Evolutionary conservation across 2,113 vertebrate genomes (phyloP).

Genomic region (Takifugu bimaculatus): DNA sequence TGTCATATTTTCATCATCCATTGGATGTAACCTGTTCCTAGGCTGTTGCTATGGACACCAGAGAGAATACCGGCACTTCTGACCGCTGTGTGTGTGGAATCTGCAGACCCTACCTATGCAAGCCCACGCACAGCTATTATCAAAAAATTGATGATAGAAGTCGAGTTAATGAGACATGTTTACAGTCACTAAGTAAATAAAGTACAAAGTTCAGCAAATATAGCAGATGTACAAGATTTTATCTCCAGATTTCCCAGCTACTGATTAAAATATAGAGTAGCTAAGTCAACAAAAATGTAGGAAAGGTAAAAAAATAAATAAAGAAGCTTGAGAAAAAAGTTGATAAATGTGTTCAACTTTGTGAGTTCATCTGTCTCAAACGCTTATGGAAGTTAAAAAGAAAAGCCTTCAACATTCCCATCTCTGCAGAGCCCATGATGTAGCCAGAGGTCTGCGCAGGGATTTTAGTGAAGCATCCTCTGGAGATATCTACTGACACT

Average conservation of each 20-base stretch:
- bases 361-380: conserved; percentile 3
- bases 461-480: conserved; percentile 24
- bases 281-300: not conserved
- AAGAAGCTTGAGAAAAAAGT: conserved; percentile 2
- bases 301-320: not conserved
- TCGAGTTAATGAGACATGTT: not conserved
- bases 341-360: conserved; percentile 13
- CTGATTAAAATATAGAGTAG: not conserved
- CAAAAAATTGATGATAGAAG: not conserved
- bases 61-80: conserved; percentile 38
- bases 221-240: conserved; percentile 2
- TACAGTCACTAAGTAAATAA: conserved; percentile 15
- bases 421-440: conserved; percentile 30
- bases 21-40: conserved; percentile 42
- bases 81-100: conserved; percentile 44
- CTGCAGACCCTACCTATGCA: conserved; percentile 13
- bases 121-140: not conserved
- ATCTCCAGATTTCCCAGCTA: not conserved
- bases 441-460: conserved; percentile 36
- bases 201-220: conserved; percentile 1
- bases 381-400: not conserved
- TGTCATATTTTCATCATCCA: conserved; percentile 50
- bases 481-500: conserved; percentile 43
- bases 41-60: conserved; percentile 42
- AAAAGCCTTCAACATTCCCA: conserved; percentile 1